Evolutionary conservation across 2,797 vertebrate species (phyloP).

Genomic region (Sebastes itinus): DNA sequence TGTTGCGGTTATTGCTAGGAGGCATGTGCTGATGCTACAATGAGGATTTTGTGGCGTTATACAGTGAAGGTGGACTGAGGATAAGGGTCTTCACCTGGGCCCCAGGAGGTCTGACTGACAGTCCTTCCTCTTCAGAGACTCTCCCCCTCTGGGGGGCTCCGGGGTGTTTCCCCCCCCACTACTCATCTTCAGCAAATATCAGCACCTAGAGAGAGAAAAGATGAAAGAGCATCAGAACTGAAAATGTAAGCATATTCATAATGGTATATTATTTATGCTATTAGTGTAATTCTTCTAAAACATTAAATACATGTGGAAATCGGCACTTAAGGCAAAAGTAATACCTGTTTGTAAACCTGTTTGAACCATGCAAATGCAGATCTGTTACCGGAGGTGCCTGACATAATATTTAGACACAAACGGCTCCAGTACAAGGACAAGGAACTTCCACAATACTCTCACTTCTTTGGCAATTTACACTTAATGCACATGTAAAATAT

Average conservation of each 20-base stretch:
- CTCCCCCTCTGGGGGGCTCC: slow-evolving; percentile 88
- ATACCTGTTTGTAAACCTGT: neutral
- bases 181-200: slow-evolving; percentile 97
- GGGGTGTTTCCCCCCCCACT: slow-evolving; percentile 91
- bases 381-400: neutral
- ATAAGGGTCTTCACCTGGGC: slow-evolving; percentile 85
- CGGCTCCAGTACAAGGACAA: neutral
- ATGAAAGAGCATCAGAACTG: neutral
- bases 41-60: neutral
- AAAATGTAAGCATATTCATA: neutral
- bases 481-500: no score
- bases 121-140: slow-evolving; percentile 95
- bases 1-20: neutral
- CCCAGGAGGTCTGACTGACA: slow-evolving; percentile 89
- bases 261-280: neutral
- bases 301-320: neutral
- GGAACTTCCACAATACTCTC: neutral
- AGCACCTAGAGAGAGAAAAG: slow-evolving; percentile 85
- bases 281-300: neutral
- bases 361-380: slow-evolving; percentile 16
- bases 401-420: neutral
- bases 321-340: neutral
- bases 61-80: neutral
- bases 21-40: neutral
- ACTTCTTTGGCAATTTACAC: neutral